Percentiles rank a stretch among this genome's conserved stretches.
Conservation (phyloP, 1,140 invertebrate species). For the Drosophila asahinai region DNA sequence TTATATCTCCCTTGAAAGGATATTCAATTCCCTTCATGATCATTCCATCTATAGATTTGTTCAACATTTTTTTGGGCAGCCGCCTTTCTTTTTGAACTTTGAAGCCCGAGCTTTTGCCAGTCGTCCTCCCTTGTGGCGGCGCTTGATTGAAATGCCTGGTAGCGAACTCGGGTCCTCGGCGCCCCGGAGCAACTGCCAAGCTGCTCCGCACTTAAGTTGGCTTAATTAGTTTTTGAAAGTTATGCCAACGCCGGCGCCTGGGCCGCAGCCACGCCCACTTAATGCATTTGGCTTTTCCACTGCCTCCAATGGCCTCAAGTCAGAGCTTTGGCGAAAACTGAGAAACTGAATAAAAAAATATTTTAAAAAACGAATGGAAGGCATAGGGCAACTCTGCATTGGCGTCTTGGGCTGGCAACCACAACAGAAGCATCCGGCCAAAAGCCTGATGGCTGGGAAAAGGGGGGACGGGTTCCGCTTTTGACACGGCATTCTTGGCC, state of each 20-base stretch:
- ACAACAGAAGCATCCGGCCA: constrained; percentile 58
- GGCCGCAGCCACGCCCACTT: constrained; percentile 68
- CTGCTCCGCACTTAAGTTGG: constrained; percentile 79
- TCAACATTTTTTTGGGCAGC: constrained; percentile 5
- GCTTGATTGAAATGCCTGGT: constrained; percentile 80
- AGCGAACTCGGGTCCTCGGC: constrained; percentile 17
- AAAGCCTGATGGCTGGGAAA: constrained; percentile 16
- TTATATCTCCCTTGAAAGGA: neutral
- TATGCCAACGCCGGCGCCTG: constrained; percentile 68
- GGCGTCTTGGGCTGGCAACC: constrained; percentile 52
- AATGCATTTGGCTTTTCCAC: constrained; percentile 59
- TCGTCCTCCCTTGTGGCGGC: constrained; percentile 60
- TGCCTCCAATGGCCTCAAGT: constrained; percentile 40
- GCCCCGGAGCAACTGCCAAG: constrained; percentile 34
- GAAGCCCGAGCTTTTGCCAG: neutral
- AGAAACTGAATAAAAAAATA: constrained; percentile 7
- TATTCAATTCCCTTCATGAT: neutral
- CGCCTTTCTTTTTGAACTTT: constrained; percentile 5
- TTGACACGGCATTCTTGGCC: constrained; percentile 33
- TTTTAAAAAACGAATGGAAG: neutral
- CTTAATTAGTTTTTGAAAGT: constrained; percentile 84
- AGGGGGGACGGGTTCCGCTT: constrained; percentile 26
- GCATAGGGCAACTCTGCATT: constrained; percentile 38
- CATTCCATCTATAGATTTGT: constrained; percentile 1
- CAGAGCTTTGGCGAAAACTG: constrained; percentile 50